Evolutionary conservation across 2,113 vertebrate species (phyloP).

Genomic region (Thunnus maccoyii): DNA sequence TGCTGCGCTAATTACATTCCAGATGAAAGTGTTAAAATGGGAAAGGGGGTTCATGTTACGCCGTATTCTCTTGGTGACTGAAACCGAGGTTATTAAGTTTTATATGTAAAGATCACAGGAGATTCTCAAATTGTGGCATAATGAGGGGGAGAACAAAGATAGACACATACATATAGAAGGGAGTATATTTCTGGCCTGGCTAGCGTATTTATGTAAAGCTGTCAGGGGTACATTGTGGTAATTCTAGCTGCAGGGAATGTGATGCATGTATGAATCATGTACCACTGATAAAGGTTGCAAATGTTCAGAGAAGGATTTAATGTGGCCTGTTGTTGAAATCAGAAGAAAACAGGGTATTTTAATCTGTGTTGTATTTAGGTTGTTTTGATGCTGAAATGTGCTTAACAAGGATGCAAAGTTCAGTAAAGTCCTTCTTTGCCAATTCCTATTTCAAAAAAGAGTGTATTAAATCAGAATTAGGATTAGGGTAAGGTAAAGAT

Average conservation of each 20-base stretch:
- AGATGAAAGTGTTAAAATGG: slow-evolving; percentile 80
- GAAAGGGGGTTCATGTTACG: slow-evolving; percentile 58
- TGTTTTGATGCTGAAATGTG: not conserved
- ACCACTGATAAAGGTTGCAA: slow-evolving; percentile 10
- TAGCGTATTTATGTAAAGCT: slow-evolving; percentile 24
- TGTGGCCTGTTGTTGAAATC: slow-evolving; percentile 6
- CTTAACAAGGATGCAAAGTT: not conserved
- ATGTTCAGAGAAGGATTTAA: slow-evolving; percentile 9
- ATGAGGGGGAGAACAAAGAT: slow-evolving; percentile 36
- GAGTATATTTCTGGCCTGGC: slow-evolving; percentile 15
- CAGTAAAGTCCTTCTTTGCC: not conserved
- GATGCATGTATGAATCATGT: slow-evolving; percentile 30
- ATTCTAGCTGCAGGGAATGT: slow-evolving; percentile 46
- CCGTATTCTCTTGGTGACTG: slow-evolving; percentile 41
- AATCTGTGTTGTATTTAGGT: not conserved
- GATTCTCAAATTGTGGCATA: slow-evolving; percentile 43
- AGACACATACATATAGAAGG: not conserved
- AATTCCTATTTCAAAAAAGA: not conserved
- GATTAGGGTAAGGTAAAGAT: not conserved
- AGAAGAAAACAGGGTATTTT: not conserved
- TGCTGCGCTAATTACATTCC: slow-evolving; percentile 82
- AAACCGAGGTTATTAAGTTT: slow-evolving; percentile 54
- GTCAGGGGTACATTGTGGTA: slow-evolving; percentile 16
- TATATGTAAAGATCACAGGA: slow-evolving; percentile 39
- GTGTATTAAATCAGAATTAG: not conserved